Conservation (phyloP, 2,797 vertebrate genomes). For the Psittacula echo region DNA sequence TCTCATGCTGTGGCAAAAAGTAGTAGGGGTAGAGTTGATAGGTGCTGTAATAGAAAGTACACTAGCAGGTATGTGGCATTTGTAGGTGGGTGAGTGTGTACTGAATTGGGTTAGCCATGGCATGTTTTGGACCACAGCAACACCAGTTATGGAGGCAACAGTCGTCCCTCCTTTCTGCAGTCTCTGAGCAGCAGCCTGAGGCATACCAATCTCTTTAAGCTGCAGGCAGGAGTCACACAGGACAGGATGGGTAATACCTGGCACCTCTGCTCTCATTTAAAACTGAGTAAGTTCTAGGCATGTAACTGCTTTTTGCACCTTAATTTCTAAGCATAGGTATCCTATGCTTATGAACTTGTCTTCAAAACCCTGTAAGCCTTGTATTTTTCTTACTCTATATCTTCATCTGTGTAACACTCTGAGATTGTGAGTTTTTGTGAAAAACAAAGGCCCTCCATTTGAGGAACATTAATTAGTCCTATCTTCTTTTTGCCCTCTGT, state of each 20-base stretch:
- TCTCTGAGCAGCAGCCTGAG: neutral
- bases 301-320: neutral
- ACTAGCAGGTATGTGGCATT: neutral
- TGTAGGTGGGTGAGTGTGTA: neutral
- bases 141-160: neutral
- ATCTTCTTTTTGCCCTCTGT: neutral
- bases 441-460: neutral
- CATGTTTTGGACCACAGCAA: neutral
- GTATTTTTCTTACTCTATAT: neutral
- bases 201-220: accelerated
- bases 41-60: neutral
- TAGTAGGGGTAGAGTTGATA: neutral
- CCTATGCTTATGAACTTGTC: neutral
- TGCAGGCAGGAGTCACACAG: accelerated
- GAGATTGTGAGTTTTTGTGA: neutral
- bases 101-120: neutral
- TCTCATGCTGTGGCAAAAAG: neutral
- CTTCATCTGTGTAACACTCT: neutral
- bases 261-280: neutral
- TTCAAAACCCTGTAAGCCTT: neutral
- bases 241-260: neutral
- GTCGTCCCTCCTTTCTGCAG: neutral
- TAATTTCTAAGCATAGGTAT: neutral
- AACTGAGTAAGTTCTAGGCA: neutral
- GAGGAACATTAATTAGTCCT: neutral